Conservation (phyloP, 2,888 invertebrate genomes). For the Zootermopsis nevadensis region DNA sequence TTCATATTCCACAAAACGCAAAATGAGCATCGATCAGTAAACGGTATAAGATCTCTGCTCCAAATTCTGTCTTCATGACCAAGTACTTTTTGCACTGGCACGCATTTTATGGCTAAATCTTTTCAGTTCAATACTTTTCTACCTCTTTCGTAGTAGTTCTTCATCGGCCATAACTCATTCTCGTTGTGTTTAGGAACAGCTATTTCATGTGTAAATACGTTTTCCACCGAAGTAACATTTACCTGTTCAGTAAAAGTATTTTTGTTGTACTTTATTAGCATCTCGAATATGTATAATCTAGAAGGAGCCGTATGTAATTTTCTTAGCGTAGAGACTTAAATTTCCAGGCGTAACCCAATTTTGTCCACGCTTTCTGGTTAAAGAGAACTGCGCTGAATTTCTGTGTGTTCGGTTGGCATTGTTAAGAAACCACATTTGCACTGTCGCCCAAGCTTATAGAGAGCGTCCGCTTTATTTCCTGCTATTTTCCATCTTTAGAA, state of each 20-base stretch:
- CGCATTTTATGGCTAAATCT: conserved; percentile 29
- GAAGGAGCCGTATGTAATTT: not conserved
- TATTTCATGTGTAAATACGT: not conserved
- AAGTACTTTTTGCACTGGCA: not conserved
- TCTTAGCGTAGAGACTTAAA: not conserved
- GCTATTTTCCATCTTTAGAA: not conserved
- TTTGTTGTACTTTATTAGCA: not conserved
- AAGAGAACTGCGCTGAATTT: too few relatives aligned
- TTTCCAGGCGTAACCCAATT: not conserved
- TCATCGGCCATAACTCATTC: not conserved
- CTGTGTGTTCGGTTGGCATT: not conserved
- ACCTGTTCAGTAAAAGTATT: not conserved
- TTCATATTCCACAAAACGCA: not conserved
- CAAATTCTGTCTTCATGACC: not conserved
- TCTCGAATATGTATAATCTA: not conserved
- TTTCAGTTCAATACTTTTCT: conserved; percentile 29
- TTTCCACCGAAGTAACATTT: not conserved
- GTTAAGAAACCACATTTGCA: not conserved
- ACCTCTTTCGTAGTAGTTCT: conserved; percentile 7
- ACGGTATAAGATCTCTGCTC: not conserved
- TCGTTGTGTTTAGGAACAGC: not conserved
- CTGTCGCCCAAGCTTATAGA: not conserved
- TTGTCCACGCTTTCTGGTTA: too few relatives aligned
- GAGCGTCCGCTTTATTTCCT: too few relatives aligned
- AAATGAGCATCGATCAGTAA: not conserved